A percentile compares a stretch with the other conserved stretches of the same genome.
These are phyloP conservation scores for Opisthocomus hoazin DNA, from an alignment of 2,113 vertebrate species.

Conservation along the genomic window DNA sequence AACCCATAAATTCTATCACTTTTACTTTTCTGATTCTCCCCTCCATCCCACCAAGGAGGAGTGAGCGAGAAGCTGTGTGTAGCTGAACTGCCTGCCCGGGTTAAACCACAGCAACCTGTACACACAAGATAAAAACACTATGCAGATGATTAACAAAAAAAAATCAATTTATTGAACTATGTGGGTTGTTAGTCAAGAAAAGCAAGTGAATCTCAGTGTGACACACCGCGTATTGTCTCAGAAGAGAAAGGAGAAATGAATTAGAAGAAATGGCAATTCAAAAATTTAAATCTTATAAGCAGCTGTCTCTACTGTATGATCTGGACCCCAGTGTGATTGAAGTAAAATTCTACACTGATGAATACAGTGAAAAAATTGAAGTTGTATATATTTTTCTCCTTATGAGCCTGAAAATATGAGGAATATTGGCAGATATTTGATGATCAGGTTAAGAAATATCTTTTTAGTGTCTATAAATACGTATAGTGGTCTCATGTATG, in stretches of 20 bases:
- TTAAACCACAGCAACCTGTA: not conserved
- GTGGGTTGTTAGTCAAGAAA: not conserved
- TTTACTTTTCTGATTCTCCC: not conserved
- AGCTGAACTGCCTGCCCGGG: not conserved
- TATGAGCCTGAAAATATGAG: not conserved
- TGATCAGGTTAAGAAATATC: not conserved
- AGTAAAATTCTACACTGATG: not conserved
- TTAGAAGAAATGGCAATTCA: not conserved
- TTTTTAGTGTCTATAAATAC: not conserved
- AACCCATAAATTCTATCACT: not conserved
- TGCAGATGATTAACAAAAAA: not conserved
- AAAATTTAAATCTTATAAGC: not conserved
- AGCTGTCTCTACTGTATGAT: not conserved
- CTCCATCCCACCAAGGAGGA: fast-evolving
- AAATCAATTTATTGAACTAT: fast-evolving
- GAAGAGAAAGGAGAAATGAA: not conserved
- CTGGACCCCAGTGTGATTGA: not conserved
- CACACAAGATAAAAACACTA: not conserved
- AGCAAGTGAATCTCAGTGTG: not conserved
- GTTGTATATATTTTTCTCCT: not conserved
- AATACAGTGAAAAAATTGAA: not conserved
- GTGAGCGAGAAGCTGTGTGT: fast-evolving
- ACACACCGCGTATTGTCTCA: not conserved
- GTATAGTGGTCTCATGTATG: not conserved
- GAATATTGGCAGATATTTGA: not conserved